phyloP scores from a whole-genome alignment of 1,140 invertebrate species.

The Zaprionus nigranus region DNA sequence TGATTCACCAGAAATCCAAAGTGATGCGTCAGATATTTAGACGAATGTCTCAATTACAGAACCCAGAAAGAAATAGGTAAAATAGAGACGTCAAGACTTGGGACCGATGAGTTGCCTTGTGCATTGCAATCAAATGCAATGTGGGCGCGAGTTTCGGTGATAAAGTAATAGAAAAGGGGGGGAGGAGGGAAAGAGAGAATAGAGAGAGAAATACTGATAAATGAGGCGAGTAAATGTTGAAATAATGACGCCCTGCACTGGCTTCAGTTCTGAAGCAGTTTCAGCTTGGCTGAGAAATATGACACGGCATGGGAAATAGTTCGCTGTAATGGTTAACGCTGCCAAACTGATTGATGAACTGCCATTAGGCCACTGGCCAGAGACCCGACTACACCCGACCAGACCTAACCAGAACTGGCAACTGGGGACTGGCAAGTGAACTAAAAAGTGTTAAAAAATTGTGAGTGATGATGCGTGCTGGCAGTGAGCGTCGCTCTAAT shows the following conservation, averaged over 20 bases:
- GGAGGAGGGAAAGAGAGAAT: constrained; percentile 30
- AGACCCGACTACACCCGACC: constrained; percentile 10
- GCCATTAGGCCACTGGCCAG: constrained; percentile 66
- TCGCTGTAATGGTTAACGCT: constrained; percentile 54
- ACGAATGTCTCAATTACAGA: constrained; percentile 75
- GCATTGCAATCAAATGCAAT: constrained; percentile 33
- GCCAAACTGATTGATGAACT: constrained; percentile 76
- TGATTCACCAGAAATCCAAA: constrained; percentile 10
- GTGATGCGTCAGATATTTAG: constrained; percentile 49
- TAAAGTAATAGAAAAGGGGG: constrained; percentile 37
- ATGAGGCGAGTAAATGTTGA: constrained; percentile 75
- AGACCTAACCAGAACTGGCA: neutral
- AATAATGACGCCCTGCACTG: constrained; percentile 65
- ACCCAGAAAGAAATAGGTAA: constrained; percentile 23
- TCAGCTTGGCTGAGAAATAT: constrained; percentile 44
- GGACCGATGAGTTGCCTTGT: neutral
- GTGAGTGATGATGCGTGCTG: constrained; percentile 74
- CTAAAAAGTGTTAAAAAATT: constrained; percentile 76
- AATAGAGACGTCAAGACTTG: constrained; percentile 34
- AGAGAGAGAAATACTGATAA: constrained; percentile 67
- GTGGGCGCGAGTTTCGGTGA: constrained; percentile 50
- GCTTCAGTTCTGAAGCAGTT: constrained; percentile 38
- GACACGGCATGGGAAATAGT: constrained; percentile 60
- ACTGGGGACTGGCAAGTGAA: constrained; percentile 29
- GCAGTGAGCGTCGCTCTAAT: constrained; percentile 58